These are phyloP conservation scores for Corythornis vintsioides DNA, from an alignment of 2,113 vertebrate species.

Conservation along the genomic window DNA sequence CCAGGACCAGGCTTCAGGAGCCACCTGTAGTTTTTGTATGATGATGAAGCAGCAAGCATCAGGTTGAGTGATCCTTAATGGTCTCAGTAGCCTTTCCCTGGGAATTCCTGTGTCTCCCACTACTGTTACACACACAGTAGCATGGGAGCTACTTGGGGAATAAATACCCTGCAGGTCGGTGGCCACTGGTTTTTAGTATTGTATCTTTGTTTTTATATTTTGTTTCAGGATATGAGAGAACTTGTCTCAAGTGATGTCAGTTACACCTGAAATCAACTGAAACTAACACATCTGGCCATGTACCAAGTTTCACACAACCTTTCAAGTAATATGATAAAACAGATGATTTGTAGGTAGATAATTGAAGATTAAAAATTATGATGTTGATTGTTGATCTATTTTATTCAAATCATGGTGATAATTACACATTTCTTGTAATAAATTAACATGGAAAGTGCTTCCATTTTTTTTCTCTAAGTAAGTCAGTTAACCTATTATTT, in stretches of 20 bases:
- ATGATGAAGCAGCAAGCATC: background rate
- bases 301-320: background rate
- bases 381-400: background rate
- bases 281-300: accelerated
- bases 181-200: background rate
- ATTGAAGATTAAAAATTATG: background rate
- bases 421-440: background rate
- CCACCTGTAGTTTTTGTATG: background rate
- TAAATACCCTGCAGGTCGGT: background rate
- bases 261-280: background rate
- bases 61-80: background rate
- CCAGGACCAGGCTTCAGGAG: background rate
- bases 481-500: background rate
- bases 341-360: background rate
- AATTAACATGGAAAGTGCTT: background rate
- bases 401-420: background rate
- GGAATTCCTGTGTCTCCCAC: background rate
- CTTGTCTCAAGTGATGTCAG: background rate
- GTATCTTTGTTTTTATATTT: background rate
- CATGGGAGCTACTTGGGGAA: background rate
- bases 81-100: background rate
- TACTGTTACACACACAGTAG: background rate
- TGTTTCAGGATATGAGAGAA: background rate
- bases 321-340: background rate
- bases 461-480: background rate